Conservation (phyloP, 2,888 invertebrate genomes). For the Trachelus iudaicus region DNA sequence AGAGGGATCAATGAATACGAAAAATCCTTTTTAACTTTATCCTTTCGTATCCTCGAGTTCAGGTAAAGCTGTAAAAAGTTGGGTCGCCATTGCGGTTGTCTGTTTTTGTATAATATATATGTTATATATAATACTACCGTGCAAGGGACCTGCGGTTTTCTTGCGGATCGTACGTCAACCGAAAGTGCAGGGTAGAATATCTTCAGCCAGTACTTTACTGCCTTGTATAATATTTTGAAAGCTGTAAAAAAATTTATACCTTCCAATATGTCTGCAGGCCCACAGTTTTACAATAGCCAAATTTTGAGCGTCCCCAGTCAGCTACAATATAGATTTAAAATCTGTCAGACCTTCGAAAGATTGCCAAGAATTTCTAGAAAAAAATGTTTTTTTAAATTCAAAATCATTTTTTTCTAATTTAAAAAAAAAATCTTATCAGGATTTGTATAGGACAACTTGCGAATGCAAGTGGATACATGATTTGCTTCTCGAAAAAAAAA, state of each 20-base stretch:
- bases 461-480: not conserved
- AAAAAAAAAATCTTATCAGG: not conserved
- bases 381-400: no score
- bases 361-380: not conserved
- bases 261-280: not conserved
- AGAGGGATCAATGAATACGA: not conserved
- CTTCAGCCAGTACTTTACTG: not conserved
- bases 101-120: not conserved
- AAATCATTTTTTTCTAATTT: no score
- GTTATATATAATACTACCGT: not conserved
- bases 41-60: constrained; percentile 1
- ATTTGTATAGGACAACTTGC: not conserved
- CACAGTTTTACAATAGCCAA: not conserved
- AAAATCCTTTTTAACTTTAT: not conserved
- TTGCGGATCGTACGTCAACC: not conserved
- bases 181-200: not conserved
- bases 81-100: constrained; percentile 18
- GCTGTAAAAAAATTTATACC: constrained; percentile 25
- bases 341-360: not conserved
- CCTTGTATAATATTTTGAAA: constrained; percentile 12
- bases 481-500: not conserved
- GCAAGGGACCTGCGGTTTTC: not conserved
- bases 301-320: not conserved
- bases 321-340: not conserved
- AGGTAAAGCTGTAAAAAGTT: constrained; percentile 32